Evolutionary conservation across 2,113 vertebrate species (phyloP).

Genomic region (Halcyon malimbica): DNA sequence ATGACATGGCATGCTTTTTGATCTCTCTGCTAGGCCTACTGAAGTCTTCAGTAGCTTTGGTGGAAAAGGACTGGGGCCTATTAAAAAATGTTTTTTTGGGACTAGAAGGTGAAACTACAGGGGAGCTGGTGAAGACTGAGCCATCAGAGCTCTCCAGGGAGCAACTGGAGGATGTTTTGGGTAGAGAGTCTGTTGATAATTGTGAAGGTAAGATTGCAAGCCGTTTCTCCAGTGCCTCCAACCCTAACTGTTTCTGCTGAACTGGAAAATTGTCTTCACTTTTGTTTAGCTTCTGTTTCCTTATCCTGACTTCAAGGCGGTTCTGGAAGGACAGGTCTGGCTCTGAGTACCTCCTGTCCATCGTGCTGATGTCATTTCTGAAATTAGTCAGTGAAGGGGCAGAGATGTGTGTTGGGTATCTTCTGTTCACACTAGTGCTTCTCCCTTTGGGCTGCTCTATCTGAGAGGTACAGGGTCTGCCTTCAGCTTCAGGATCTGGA

Average conservation of each 20-base stretch:
- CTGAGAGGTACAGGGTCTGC: conserved; percentile 24
- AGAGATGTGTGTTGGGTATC: not conserved
- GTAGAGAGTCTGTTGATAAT: conserved; percentile 41
- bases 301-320: conserved; percentile 15
- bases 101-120: conserved; percentile 81
- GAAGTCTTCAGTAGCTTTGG: conserved; percentile 60
- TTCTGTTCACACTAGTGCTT: not conserved
- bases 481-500: conserved; percentile 85
- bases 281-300: conserved; percentile 76
- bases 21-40: conserved; percentile 64
- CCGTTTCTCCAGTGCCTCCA: conserved; percentile 75
- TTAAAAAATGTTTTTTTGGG: conserved; percentile 68
- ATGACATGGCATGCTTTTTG: conserved; percentile 82
- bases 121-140: conserved; percentile 86
- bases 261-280: conserved; percentile 85
- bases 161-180: conserved; percentile 77
- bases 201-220: conserved; percentile 66
- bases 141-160: conserved; percentile 84
- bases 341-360: conserved; percentile 88
- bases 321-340: conserved; percentile 77
- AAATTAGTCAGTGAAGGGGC: conserved; percentile 61
- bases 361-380: conserved; percentile 38
- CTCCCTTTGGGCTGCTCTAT: not conserved
- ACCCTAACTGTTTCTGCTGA: conserved; percentile 20
- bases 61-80: conserved; percentile 71